These are phyloP conservation scores for Drosophila leontia DNA, from an alignment of 1,140 invertebrate species.

Conservation along the genomic window DNA sequence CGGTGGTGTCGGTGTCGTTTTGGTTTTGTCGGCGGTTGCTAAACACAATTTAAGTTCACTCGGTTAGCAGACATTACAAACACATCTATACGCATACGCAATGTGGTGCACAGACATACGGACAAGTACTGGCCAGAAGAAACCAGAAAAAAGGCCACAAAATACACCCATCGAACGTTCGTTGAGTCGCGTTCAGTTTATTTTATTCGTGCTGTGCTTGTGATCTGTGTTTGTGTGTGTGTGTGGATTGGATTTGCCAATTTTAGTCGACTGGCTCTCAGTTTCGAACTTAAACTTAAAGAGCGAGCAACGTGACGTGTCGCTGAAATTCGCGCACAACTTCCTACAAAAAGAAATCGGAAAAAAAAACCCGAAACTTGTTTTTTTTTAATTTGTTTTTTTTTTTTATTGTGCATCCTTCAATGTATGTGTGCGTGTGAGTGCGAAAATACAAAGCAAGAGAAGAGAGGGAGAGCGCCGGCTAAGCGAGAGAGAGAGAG, in stretches of 20 bases:
- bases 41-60: conserved; percentile 79
- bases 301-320: conserved; percentile 82
- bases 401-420: conserved; percentile 30
- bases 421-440: conserved; percentile 25
- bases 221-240: conserved; percentile 43
- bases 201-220: conserved; percentile 28
- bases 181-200: conserved; percentile 37
- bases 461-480: neutral
- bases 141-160: conserved; percentile 40
- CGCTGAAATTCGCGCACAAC: conserved; percentile 67
- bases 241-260: conserved; percentile 69
- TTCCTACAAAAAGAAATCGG: conserved; percentile 54
- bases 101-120: conserved; percentile 20
- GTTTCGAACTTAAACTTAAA: conserved; percentile 82
- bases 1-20: conserved; percentile 47
- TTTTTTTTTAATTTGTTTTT: conserved; percentile 30
- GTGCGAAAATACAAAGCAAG: conserved; percentile 24
- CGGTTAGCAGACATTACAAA: conserved; percentile 68
- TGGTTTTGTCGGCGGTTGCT: conserved; percentile 53
- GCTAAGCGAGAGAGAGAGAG: conserved; percentile 11
- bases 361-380: conserved; percentile 30
- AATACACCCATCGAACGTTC: conserved; percentile 36
- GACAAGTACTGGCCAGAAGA: conserved; percentile 23
- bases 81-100: conserved; percentile 17
- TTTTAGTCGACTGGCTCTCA: conserved; percentile 78